These are phyloP conservation scores for Bradysia coprophila DNA, from an alignment of 1,140 invertebrate genomes.

Conservation along the genomic window DNA sequence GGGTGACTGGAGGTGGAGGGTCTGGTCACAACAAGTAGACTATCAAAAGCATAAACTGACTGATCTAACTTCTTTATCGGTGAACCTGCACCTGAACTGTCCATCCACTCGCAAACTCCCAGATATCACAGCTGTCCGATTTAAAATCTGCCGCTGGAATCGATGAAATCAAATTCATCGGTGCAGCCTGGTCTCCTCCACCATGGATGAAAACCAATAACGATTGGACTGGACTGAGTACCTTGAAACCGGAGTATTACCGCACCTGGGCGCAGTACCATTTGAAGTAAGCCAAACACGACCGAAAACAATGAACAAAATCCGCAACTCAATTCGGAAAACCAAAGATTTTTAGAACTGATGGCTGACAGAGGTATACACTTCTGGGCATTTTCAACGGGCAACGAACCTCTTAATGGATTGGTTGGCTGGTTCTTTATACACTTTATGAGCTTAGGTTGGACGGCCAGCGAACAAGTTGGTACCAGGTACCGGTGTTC, in stretches of 20 bases:
- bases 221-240: conserved; percentile 28
- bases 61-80: too few species aligned
- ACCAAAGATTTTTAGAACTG: conserved; percentile 10
- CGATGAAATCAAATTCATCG: conserved; percentile 32
- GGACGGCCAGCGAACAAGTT: neutral
- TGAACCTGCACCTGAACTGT: too few species aligned
- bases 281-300: conserved; percentile 30
- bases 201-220: conserved; percentile 85
- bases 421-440: conserved; percentile 36
- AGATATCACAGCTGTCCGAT: conserved; percentile 13
- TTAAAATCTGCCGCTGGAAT: conserved; percentile 12
- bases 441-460: conserved; percentile 49
- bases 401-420: conserved; percentile 42
- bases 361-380: conserved; percentile 25
- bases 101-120: too few species aligned
- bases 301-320: too few species aligned
- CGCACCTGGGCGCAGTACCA: conserved; percentile 67
- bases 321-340: too few species aligned
- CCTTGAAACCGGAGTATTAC: conserved; percentile 48
- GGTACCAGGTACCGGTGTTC: neutral
- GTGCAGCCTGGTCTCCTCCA: conserved; percentile 68
- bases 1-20: too few species aligned
- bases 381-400: conserved; percentile 44
- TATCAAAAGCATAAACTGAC: too few species aligned
- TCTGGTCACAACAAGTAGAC: too few species aligned